Conservation (phyloP, 2,113 vertebrate species). For the Gallinago paraguaiae region DNA sequence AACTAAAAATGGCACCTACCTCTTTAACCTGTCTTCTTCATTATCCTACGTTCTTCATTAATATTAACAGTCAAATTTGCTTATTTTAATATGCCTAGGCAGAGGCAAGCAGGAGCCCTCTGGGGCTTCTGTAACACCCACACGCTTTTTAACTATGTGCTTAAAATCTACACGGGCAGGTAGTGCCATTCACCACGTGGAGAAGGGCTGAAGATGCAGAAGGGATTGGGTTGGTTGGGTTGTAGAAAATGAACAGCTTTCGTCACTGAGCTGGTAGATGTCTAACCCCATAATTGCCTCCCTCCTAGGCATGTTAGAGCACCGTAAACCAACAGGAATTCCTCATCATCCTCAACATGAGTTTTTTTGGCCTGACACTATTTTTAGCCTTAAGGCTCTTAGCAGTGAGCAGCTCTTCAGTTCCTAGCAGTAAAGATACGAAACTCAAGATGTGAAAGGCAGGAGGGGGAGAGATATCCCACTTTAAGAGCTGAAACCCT, state of each 20-base stretch:
- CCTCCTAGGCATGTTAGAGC: neutral
- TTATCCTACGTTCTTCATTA: neutral
- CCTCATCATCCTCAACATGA: neutral
- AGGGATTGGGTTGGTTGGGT: neutral
- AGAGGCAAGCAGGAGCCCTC: neutral
- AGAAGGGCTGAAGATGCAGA: neutral
- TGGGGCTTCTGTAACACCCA: neutral
- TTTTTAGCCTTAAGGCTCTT: neutral
- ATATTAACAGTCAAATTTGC: neutral
- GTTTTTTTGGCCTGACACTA: neutral
- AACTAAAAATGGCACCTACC: neutral
- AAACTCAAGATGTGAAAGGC: neutral
- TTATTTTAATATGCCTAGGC: neutral
- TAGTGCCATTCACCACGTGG: neutral
- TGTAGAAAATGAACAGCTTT: neutral
- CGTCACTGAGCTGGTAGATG: neutral
- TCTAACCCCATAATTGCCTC: neutral
- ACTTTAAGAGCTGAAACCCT: neutral
- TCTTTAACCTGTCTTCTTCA: neutral
- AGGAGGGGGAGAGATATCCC: neutral
- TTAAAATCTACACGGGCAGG: neutral
- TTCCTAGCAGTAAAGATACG: neutral
- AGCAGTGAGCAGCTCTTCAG: neutral
- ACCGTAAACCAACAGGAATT: neutral
- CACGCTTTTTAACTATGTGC: neutral